phyloP scores from a whole-genome alignment of 1,140 invertebrate species.

The Aphaenogaster rudis region DNA sequence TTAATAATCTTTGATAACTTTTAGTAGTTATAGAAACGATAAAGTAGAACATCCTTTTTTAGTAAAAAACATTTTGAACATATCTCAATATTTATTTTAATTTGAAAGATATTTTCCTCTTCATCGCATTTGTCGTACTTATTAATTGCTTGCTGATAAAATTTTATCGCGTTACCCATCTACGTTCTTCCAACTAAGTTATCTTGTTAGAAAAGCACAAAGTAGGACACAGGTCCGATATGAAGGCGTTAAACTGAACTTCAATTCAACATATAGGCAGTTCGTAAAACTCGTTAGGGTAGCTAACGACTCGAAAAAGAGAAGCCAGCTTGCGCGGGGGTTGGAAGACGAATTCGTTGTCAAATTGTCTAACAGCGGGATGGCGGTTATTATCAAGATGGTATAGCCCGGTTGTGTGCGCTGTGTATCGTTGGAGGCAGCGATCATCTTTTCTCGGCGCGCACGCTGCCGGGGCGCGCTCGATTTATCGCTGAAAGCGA shows the following conservation, averaged over 20 bases:
- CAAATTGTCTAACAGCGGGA: conserved; percentile 81
- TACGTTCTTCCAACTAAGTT: not conserved
- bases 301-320: conserved; percentile 47
- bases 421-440: conserved; percentile 47
- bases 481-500: conserved; percentile 69
- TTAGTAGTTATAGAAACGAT: not conserved
- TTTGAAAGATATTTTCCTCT: too few relatives aligned
- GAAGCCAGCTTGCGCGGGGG: not conserved
- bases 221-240: not conserved
- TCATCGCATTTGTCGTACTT: not conserved
- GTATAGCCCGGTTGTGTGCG: conserved; percentile 55
- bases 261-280: conserved; percentile 28
- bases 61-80: not conserved
- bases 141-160: not conserved
- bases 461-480: conserved; percentile 59
- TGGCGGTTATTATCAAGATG: conserved; percentile 80
- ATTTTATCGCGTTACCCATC: not conserved
- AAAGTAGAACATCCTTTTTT: not conserved
- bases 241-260: conserved; percentile 35
- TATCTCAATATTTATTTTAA: conserved; percentile 3
- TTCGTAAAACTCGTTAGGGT: conserved; percentile 45
- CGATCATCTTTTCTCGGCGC: conserved; percentile 67
- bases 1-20: conserved; percentile 8
- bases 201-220: not conserved
- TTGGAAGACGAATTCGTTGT: conserved; percentile 79